Evolutionary conservation across 2,888 invertebrate species (phyloP).

Genomic region (Phyllotreta cruciferae): DNA sequence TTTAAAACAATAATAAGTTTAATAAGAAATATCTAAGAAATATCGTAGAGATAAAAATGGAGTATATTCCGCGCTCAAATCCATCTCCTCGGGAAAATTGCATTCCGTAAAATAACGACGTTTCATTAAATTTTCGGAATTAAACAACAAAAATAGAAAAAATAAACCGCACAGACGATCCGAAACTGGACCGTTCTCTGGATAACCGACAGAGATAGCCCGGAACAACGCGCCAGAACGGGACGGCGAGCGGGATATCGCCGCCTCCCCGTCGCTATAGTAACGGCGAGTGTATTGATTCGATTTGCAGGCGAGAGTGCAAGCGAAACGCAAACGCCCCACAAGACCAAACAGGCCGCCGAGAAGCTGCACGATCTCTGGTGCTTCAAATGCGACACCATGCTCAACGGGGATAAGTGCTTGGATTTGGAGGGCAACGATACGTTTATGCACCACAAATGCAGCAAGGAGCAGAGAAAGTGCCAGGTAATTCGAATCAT

Average conservation of each 20-base stretch:
- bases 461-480: constrained; percentile 76
- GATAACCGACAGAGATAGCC: constrained; percentile 2
- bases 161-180: too few species aligned
- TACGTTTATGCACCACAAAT: constrained; percentile 72
- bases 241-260: background rate
- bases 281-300: constrained; percentile 25
- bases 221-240: background rate
- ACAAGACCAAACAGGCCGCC: constrained; percentile 81
- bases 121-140: too few species aligned
- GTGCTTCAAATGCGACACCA: constrained; percentile 83
- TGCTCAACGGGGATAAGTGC: constrained; percentile 76
- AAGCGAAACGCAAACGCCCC: constrained; percentile 53
- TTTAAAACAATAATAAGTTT: too few species aligned
- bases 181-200: too few species aligned
- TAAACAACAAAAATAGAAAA: too few species aligned
- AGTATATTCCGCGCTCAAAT: too few species aligned
- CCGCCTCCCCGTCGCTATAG: constrained; percentile 15
- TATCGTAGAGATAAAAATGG: too few species aligned
- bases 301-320: constrained; percentile 42
- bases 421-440: constrained; percentile 68
- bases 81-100: too few species aligned
- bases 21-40: too few species aligned
- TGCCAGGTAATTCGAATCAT: constrained; percentile 71
- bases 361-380: constrained; percentile 80
- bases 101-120: too few species aligned